phyloP scores from a whole-genome alignment of 64 coral and sea anemone species.

The Montipora capricornis region DNA sequence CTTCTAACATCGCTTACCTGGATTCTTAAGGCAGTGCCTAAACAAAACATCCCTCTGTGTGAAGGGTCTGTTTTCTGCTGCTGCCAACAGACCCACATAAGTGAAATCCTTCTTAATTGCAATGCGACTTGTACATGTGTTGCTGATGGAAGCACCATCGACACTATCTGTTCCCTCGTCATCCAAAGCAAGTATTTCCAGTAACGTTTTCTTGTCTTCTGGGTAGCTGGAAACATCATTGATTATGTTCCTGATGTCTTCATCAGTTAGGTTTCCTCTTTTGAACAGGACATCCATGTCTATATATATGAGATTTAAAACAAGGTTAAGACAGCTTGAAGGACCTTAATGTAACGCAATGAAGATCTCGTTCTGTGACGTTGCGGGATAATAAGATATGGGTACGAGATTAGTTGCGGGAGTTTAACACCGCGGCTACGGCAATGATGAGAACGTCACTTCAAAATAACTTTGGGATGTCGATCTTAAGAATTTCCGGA shows the following conservation, averaged over 20 bases:
- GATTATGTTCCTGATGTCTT: slow-evolving; percentile 8
- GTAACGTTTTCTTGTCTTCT: not conserved
- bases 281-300: not conserved
- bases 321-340: not conserved
- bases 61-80: not conserved
- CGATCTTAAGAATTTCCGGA: no score
- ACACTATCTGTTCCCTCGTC: not conserved
- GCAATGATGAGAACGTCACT: not conserved
- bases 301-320: not conserved
- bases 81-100: not conserved
- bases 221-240: not conserved
- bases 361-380: no score
- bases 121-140: not conserved
- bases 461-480: no score
- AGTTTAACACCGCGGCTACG: no score
- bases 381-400: no score
- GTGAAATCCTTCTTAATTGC: not conserved
- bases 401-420: no score
- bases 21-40: not conserved
- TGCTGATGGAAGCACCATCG: not conserved
- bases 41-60: not conserved
- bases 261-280: not conserved
- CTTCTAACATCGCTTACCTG: not conserved
- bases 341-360: no score
- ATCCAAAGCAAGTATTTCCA: not conserved